Conservation (phyloP, 2,113 vertebrate species). For the Oryzias javanicus region DNA sequence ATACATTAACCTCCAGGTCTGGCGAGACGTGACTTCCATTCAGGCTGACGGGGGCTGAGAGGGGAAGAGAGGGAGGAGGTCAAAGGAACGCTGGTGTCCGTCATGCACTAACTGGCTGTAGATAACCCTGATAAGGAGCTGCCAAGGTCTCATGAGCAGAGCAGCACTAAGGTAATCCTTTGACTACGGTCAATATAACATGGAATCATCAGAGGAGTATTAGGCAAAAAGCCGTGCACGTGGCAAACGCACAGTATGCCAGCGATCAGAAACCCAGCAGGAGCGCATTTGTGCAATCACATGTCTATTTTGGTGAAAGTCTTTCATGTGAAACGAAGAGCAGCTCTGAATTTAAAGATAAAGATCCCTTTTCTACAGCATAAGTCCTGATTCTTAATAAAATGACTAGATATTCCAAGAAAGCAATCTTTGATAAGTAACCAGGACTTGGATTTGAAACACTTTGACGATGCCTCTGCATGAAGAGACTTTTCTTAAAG, state of each 20-base stretch:
- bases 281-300: slow-evolving; percentile 17
- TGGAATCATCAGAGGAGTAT: slow-evolving; percentile 9
- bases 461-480: too few species aligned
- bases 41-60: slow-evolving; percentile 40
- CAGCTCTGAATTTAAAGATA: slow-evolving; percentile 1
- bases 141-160: slow-evolving; percentile 25
- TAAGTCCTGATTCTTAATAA: neutral
- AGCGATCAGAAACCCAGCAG: slow-evolving; percentile 26
- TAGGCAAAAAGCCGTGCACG: slow-evolving; percentile 8
- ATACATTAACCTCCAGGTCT: slow-evolving; percentile 55
- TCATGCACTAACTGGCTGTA: slow-evolving; percentile 51
- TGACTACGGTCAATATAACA: slow-evolving; percentile 21
- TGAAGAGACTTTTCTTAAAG: too few species aligned
- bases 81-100: slow-evolving; percentile 32
- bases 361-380: neutral
- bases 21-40: slow-evolving; percentile 56
- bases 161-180: slow-evolving; percentile 33
- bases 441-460: too few species aligned
- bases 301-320: slow-evolving; percentile 6
- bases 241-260: neutral
- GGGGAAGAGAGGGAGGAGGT: slow-evolving; percentile 40
- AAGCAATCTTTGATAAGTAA: too few species aligned
- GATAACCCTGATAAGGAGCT: slow-evolving; percentile 54
- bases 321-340: neutral
- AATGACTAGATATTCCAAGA: too few species aligned